Evolutionary conservation across 2,797 vertebrate genomes (phyloP).

Genomic region (Neosilurus hyrtlii): DNA sequence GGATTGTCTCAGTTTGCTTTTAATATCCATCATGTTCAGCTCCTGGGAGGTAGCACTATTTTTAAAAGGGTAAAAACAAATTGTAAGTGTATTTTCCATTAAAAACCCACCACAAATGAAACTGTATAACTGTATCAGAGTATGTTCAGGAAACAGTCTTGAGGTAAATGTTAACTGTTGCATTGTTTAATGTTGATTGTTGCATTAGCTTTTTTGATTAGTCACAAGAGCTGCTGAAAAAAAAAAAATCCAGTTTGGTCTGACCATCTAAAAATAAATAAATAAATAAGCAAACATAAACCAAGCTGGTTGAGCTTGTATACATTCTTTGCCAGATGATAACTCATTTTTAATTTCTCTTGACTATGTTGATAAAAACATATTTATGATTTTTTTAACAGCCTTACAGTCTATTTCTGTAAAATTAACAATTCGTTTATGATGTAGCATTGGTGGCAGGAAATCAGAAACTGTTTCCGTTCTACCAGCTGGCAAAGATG

Average conservation of each 20-base stretch:
- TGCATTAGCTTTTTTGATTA: conserved; percentile 8
- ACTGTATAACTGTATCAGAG: background rate
- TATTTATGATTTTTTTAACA: background rate
- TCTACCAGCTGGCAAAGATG: conserved; percentile 26
- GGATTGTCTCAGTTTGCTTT: conserved; percentile 43
- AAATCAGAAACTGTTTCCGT: conserved; percentile 20
- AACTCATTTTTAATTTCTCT: background rate
- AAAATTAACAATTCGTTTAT: background rate
- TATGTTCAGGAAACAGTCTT: conserved; percentile 8
- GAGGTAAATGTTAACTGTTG: conserved; percentile 32
- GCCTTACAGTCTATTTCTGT: background rate
- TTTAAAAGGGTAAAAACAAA: conserved; percentile 9
- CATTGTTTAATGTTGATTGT: conserved; percentile 34
- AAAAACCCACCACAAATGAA: conserved; percentile 17
- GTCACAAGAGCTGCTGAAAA: background rate
- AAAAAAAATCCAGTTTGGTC: background rate
- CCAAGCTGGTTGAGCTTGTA: background rate
- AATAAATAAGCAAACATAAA: background rate
- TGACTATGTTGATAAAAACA: conserved; percentile 10
- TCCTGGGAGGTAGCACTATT: conserved; percentile 39
- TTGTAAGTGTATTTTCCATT: conserved; percentile 17
- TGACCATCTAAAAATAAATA: background rate
- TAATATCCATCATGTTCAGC: conserved; percentile 21
- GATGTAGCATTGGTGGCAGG: conserved; percentile 14
- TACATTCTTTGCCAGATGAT: background rate